These are phyloP conservation scores for Cryptocheilus praepositus DNA, from an alignment of 2,888 invertebrate genomes.

Conservation along the genomic window DNA sequence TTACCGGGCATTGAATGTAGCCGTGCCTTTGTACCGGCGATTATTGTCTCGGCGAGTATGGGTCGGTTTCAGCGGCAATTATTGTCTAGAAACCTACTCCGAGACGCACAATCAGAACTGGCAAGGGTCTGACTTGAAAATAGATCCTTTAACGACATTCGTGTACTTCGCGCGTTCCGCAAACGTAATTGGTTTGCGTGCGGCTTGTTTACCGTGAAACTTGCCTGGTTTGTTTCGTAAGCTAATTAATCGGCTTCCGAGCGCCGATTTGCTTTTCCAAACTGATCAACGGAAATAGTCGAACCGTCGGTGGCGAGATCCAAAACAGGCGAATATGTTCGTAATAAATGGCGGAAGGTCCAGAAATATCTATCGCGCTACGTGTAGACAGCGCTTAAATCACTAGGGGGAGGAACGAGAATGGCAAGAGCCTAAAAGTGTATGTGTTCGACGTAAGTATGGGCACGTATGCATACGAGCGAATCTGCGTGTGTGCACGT, in stretches of 20 bases:
- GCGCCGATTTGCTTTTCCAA: background rate
- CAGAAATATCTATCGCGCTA: too few relatives aligned
- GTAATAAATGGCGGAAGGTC: too few relatives aligned
- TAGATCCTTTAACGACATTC: conserved; percentile 22
- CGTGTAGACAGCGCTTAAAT: too few relatives aligned
- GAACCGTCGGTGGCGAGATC: background rate
- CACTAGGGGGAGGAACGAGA: too few relatives aligned
- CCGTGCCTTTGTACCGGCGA: too few relatives aligned
- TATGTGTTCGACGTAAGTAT: too few relatives aligned
- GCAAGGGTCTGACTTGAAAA: conserved; percentile 24
- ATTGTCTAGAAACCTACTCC: conserved; percentile 1
- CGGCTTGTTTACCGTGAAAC: conserved; percentile 14
- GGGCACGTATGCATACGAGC: background rate
- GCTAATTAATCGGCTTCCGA: background rate
- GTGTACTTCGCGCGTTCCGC: background rate
- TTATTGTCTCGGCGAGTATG: too few relatives aligned
- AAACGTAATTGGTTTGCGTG: background rate
- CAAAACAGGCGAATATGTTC: conserved; percentile 3
- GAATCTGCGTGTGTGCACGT: background rate
- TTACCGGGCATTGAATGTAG: too few relatives aligned
- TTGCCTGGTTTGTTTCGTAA: background rate
- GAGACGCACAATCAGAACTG: conserved; percentile 21
- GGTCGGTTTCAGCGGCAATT: too few relatives aligned
- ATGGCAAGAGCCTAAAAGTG: too few relatives aligned
- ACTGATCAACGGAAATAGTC: background rate